Evolutionary conservation across 2,888 invertebrate species (phyloP).

Genomic region (Lamellibrachia satsuma): DNA sequence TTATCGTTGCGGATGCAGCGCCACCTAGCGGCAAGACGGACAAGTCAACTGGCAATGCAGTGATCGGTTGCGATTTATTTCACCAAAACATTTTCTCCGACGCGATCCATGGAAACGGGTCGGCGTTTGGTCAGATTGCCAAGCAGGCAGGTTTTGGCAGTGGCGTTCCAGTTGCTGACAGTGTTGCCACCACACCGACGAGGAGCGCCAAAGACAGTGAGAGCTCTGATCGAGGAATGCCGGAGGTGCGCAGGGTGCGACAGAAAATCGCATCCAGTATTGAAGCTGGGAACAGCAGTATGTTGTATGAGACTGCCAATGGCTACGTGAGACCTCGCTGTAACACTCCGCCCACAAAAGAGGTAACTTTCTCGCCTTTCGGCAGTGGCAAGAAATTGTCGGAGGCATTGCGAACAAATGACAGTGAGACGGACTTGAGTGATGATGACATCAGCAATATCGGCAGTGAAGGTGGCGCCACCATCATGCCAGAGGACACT

Average conservation of each 20-base stretch:
- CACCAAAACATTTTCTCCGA: background rate
- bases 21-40: background rate
- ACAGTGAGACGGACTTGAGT: background rate
- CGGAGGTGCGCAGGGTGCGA: constrained; percentile 28
- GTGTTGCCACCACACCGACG: background rate
- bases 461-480: background rate
- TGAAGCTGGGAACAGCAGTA: constrained; percentile 26
- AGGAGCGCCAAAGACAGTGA: constrained; percentile 3
- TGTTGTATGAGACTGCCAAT: background rate
- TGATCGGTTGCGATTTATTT: background rate
- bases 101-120: background rate
- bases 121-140: background rate
- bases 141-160: background rate
- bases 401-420: background rate
- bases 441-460: background rate
- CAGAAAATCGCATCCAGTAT: constrained; percentile 27
- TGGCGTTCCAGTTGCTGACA: constrained; percentile 17
- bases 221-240: background rate
- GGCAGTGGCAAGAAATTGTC: background rate
- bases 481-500: background rate
- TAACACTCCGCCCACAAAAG: background rate
- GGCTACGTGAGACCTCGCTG: background rate
- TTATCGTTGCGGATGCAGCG: background rate
- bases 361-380: background rate
- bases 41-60: background rate